Conservation (phyloP, 1,140 invertebrate genomes). For the Triops cancriformis region DNA sequence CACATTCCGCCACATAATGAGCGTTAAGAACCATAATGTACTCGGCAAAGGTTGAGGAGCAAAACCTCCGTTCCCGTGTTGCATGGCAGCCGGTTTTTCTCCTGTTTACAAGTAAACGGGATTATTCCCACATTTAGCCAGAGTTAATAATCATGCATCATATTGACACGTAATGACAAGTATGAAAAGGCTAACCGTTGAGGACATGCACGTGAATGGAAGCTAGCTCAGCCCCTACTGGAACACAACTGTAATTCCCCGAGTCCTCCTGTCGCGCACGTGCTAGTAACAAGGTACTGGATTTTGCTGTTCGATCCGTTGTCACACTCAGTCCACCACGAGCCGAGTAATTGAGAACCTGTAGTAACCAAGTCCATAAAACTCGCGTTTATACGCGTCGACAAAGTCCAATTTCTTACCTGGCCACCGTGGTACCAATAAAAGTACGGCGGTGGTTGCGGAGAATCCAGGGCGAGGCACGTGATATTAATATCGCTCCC, state of each 20-base stretch:
- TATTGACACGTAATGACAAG: background rate
- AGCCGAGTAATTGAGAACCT: conserved; percentile 29
- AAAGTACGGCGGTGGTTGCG: conserved; percentile 65
- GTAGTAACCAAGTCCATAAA: conserved; percentile 11
- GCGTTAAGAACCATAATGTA: background rate
- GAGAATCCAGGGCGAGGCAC: conserved; percentile 77
- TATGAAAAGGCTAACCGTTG: conserved; percentile 59
- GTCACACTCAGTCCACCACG: conserved; percentile 72
- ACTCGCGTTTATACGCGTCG: conserved; percentile 44
- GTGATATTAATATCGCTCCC: conserved; percentile 82
- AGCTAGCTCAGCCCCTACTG: conserved; percentile 77
- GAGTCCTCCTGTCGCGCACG: conserved; percentile 74
- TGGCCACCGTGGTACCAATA: conserved; percentile 70
- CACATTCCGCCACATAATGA: background rate
- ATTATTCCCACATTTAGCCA: no score
- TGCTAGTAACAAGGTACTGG: conserved; percentile 76
- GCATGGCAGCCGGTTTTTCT: conserved; percentile 30
- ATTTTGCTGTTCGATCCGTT: conserved; percentile 78
- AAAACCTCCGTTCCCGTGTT: conserved; percentile 27
- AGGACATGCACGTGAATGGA: conserved; percentile 80
- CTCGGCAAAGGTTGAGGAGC: background rate
- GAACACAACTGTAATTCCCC: conserved; percentile 50
- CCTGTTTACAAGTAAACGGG: background rate
- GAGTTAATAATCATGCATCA: background rate
- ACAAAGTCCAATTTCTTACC: conserved; percentile 73